Percentiles rank a stretch among this genome's conserved stretches.
These are phyloP conservation scores for Hydropotes inermis DNA, from an alignment of 2,113 vertebrate species.

Conservation along the genomic window DNA sequence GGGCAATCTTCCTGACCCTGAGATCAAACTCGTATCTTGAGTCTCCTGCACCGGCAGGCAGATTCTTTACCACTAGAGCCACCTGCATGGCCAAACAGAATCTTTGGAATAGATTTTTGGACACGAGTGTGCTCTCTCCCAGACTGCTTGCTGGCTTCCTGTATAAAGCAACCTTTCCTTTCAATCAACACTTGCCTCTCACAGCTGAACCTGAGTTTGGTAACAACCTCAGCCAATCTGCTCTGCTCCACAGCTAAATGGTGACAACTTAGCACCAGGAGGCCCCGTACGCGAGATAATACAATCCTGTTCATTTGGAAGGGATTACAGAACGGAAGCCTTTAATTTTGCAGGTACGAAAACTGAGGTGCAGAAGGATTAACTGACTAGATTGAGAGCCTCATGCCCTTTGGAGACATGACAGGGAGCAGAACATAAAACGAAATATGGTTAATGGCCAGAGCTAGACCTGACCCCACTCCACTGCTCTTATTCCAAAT, in stretches of 20 bases:
- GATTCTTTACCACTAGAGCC: background rate
- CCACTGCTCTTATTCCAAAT: background rate
- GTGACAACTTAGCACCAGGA: background rate
- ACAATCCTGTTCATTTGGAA: slow-evolving; percentile 31
- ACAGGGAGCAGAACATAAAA: background rate
- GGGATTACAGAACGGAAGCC: background rate
- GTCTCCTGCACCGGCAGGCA: background rate
- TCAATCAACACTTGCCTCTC: background rate
- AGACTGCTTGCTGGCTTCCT: background rate
- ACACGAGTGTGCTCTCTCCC: background rate
- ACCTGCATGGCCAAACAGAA: background rate
- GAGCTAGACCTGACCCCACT: background rate
- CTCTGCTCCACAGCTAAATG: background rate
- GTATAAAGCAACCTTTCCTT: background rate
- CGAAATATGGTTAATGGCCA: background rate
- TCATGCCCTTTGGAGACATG: background rate
- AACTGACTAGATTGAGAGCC: background rate
- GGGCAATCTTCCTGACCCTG: background rate
- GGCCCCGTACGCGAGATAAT: background rate
- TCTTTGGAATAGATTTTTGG: background rate
- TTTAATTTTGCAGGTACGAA: slow-evolving; percentile 36
- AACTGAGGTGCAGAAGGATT: background rate
- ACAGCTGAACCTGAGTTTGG: background rate
- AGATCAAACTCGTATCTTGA: background rate
- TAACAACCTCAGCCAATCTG: background rate